Percentiles rank a stretch among this genome's conserved stretches.
These are phyloP conservation scores for Sitobion miscanthi DNA, from an alignment of 1,140 invertebrate genomes.

Conservation along the genomic window DNA sequence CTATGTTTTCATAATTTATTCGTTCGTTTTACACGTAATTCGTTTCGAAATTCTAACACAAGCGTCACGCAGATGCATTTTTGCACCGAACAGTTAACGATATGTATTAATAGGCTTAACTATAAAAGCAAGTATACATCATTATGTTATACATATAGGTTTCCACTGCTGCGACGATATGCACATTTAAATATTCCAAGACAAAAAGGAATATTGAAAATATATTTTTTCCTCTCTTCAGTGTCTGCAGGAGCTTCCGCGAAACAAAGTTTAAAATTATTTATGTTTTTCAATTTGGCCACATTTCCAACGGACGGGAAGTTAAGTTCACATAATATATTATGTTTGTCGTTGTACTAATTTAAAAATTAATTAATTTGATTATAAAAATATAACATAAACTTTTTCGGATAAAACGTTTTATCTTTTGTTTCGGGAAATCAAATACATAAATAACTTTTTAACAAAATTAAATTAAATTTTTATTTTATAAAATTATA, in stretches of 20 bases:
- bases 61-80: not conserved
- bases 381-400: not conserved
- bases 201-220: not conserved
- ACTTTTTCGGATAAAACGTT: slow-evolving; percentile 5
- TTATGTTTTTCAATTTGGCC: not conserved
- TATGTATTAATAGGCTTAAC: not conserved
- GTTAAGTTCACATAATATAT: not conserved
- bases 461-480: slow-evolving; percentile 2
- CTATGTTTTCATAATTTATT: not conserved
- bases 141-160: not conserved
- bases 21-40: not conserved
- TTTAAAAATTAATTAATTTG: slow-evolving; percentile 20
- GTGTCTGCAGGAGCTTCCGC: not conserved
- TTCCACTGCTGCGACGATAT: not conserved
- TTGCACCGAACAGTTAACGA: not conserved
- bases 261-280: not conserved
- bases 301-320: not conserved
- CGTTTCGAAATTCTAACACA: too few relatives aligned
- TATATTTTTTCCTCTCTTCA: not conserved
- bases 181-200: not conserved
- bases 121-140: not conserved
- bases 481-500: too few relatives aligned
- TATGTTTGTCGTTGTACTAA: not conserved
- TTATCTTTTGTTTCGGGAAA: not conserved
- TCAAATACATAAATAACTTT: slow-evolving; percentile 12